These are phyloP conservation scores for Allobates femoralis DNA, from an alignment of 2,797 vertebrate genomes.

Conservation along the genomic window DNA sequence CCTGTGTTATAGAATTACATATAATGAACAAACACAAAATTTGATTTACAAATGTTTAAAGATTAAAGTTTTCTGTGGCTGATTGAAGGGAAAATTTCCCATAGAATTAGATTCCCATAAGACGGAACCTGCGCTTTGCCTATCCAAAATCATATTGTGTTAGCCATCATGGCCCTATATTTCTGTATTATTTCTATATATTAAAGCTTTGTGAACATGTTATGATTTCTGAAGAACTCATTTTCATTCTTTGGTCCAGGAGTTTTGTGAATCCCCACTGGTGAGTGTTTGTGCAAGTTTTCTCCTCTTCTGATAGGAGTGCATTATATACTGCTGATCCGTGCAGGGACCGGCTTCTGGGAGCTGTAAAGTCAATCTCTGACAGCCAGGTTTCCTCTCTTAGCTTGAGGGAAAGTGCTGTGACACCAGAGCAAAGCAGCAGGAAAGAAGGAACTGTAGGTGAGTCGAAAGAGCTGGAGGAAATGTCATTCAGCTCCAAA, in stretches of 20 bases:
- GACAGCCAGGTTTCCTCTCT: constrained; percentile 49
- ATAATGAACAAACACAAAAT: too few relatives aligned
- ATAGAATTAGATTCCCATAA: too few relatives aligned
- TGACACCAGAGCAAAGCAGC: constrained; percentile 20
- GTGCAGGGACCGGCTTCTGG: constrained; percentile 34
- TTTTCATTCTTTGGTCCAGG: constrained; percentile 26
- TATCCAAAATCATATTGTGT: background rate
- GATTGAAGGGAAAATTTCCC: too few relatives aligned
- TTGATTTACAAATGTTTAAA: too few relatives aligned
- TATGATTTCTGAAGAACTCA: background rate
- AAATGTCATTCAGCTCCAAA: constrained; percentile 42
- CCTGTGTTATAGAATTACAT: too few relatives aligned
- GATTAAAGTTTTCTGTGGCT: too few relatives aligned
- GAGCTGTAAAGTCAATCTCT: constrained; percentile 38
- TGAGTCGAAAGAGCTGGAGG: constrained; percentile 36
- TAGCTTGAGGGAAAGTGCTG: constrained; percentile 51
- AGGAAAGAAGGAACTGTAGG: constrained; percentile 39
- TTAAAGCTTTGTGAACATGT: background rate
- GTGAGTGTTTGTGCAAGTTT: background rate
- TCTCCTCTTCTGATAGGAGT: constrained; percentile 10
- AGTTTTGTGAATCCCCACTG: background rate
- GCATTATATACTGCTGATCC: constrained; percentile 29
- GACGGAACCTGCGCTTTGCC: too few relatives aligned
- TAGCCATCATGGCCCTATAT: background rate
- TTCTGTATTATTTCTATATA: background rate